Conservation (phyloP, 2,113 vertebrate species). For the Lepus timidus region DNA sequence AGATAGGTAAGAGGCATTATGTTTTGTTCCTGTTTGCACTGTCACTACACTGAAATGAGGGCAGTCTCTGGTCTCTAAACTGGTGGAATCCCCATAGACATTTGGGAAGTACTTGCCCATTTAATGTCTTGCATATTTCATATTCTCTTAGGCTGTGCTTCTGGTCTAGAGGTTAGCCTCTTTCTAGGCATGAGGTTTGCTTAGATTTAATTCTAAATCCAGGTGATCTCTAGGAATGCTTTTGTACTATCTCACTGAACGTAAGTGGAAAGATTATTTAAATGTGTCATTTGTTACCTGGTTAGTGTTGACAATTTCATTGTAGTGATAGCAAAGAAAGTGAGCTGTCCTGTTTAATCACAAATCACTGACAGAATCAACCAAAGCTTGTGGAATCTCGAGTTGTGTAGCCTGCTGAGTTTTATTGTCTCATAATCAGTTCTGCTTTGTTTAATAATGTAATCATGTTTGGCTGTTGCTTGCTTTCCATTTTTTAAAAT, state of each 20-base stretch:
- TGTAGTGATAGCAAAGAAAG: background rate
- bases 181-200: background rate
- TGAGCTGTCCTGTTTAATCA: constrained; percentile 7
- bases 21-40: background rate
- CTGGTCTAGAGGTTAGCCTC: background rate
- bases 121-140: background rate
- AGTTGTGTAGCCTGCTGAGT: background rate
- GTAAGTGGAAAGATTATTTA: background rate
- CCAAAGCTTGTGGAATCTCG: constrained; percentile 1
- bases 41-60: background rate
- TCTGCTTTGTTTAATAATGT: constrained; percentile 44
- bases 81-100: background rate
- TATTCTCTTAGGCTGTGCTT: background rate
- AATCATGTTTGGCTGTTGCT: background rate
- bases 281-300: background rate
- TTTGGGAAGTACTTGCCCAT: background rate
- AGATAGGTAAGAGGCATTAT: constrained; percentile 91
- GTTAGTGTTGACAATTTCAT: constrained; percentile 30
- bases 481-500: background rate
- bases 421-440: background rate
- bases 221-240: background rate
- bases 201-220: constrained; percentile 24
- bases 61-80: background rate
- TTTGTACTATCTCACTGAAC: background rate
- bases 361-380: constrained; percentile 7